Percentiles rank a stretch among this genome's conserved stretches.
phyloP scores from a whole-genome alignment of 2,797 vertebrate species.

The Argya squamiceps region DNA sequence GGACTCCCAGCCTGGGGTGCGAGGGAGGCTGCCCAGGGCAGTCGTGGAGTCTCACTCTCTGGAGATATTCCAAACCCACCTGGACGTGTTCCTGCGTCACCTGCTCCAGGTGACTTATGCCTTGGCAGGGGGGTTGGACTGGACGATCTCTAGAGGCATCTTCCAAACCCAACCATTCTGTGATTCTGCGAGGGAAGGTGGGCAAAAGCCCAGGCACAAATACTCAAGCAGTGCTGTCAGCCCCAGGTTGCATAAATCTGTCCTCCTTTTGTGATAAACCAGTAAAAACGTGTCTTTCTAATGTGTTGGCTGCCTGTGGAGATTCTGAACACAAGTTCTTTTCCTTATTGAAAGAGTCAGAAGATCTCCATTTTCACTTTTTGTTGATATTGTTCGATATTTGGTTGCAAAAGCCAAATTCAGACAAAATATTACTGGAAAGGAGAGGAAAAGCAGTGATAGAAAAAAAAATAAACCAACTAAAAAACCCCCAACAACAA shows the following conservation, averaged over 20 bases:
- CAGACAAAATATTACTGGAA: background rate
- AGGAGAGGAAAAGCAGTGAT: background rate
- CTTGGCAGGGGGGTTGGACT: background rate
- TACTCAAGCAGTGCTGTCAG: background rate
- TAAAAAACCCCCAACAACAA: too few species aligned
- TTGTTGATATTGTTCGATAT: background rate
- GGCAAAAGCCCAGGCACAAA: background rate
- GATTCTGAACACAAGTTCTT: background rate
- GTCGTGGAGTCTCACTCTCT: background rate
- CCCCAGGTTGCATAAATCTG: accelerated
- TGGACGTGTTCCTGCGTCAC: background rate
- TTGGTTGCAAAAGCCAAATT: background rate
- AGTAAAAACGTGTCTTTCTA: background rate
- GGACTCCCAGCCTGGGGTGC: background rate
- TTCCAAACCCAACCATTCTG: background rate
- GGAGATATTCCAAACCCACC: background rate
- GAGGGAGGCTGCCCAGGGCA: background rate
- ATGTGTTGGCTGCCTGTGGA: accelerated
- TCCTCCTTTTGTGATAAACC: accelerated
- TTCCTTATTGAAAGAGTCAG: background rate
- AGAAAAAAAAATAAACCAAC: background rate
- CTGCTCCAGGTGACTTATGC: background rate
- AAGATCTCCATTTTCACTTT: background rate
- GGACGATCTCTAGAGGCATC: background rate
- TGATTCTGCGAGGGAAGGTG: background rate